A percentile compares a stretch with the other conserved stretches of the same genome.
These are phyloP conservation scores for Neomonachus schauinslandi DNA, from an alignment of 2,113 vertebrate species.

Conservation along the genomic window DNA sequence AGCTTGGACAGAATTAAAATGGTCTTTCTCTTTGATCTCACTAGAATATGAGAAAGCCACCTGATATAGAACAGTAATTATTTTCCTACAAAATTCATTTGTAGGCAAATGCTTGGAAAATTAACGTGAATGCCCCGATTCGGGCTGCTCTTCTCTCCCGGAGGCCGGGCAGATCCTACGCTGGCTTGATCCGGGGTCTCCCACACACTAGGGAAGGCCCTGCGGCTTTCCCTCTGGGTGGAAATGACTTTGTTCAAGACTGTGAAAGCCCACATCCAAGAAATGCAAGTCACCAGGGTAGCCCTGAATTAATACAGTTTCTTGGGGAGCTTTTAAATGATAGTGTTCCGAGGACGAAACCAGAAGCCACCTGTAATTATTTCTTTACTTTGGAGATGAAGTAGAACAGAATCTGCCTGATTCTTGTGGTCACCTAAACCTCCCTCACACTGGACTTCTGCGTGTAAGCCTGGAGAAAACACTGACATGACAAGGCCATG, in stretches of 20 bases:
- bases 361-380: not conserved
- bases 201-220: not conserved
- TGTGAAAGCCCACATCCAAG: not conserved
- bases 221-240: not conserved
- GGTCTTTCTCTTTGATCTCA: not conserved
- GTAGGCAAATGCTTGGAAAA: not conserved
- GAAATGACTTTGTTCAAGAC: not conserved
- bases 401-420: not conserved
- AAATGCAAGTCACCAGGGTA: not conserved
- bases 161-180: not conserved
- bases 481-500: not conserved
- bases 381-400: not conserved
- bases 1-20: not conserved
- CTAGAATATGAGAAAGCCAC: not conserved
- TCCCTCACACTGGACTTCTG: not conserved
- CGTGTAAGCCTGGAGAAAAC: not conserved
- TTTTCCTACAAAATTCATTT: not conserved
- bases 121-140: fast-evolving
- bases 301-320: not conserved
- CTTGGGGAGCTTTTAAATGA: not conserved
- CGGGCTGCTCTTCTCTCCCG: not conserved
- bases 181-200: not conserved
- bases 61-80: not conserved
- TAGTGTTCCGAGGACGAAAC: not conserved
- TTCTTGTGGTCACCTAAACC: not conserved